phyloP scores from a whole-genome alignment of 2,113 vertebrate species.

The Mus pahari region DNA sequence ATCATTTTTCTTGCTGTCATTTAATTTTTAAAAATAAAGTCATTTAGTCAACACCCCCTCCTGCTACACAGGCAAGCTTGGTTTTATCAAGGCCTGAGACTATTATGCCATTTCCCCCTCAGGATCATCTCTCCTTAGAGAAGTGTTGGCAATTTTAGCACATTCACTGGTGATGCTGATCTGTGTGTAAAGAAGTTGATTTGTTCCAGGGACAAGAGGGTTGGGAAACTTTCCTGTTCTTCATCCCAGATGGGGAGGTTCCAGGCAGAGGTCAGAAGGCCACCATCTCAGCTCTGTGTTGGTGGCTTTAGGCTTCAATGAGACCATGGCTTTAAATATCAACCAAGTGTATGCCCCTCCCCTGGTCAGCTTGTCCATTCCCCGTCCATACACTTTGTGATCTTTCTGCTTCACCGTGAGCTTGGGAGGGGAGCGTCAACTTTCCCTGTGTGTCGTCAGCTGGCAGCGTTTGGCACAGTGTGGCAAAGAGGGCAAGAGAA shows the following conservation, averaged over 20 bases:
- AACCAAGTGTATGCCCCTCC: neutral
- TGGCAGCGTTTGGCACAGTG: neutral
- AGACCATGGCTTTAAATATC: neutral
- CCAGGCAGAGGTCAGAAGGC: neutral
- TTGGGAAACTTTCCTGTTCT: neutral
- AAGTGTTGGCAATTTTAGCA: neutral
- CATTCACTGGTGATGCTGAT: neutral
- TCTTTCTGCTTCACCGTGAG: neutral
- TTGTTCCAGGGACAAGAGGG: neutral
- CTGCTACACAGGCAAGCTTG: neutral
- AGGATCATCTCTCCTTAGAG: neutral
- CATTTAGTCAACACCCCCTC: neutral
- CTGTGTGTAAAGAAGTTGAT: neutral
- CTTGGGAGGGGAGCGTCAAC: neutral
- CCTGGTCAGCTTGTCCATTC: neutral
- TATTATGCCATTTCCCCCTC: neutral
- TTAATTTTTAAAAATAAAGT: neutral
- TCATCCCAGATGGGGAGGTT: neutral
- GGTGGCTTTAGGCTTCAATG: conserved; percentile 37
- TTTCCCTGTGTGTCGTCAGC: neutral
- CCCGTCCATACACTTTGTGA: neutral
- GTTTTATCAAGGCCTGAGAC: neutral
- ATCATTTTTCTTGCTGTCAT: neutral
- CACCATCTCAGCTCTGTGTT: neutral
- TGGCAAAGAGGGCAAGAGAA: neutral